These are phyloP conservation scores for Meloe dianella DNA, from an alignment of 2,888 invertebrate genomes.

Conservation along the genomic window DNA sequence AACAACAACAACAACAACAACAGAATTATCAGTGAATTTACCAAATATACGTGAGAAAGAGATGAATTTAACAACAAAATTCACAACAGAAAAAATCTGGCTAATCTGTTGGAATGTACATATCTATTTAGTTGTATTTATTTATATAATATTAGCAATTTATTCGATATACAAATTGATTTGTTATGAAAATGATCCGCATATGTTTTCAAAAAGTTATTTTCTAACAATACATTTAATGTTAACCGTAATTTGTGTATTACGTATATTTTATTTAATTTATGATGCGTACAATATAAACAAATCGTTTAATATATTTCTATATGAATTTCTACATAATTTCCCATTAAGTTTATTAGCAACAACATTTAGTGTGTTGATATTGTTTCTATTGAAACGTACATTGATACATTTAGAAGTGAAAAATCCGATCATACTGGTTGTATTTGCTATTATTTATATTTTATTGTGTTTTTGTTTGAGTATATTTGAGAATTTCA, in stretches of 20 bases:
- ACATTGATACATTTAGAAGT: slow-evolving; percentile 76
- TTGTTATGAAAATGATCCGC: slow-evolving; percentile 83
- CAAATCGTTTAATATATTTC: slow-evolving; percentile 75
- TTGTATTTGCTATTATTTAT: slow-evolving; percentile 79
- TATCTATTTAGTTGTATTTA: slow-evolving; percentile 83
- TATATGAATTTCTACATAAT: slow-evolving; percentile 83
- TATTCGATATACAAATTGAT: slow-evolving; percentile 87
- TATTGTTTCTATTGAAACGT: slow-evolving; percentile 82
- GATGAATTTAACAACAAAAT: slow-evolving; percentile 52
- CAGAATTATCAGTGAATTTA: slow-evolving; percentile 62
- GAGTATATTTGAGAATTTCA: slow-evolving; percentile 74
- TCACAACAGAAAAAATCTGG: slow-evolving; percentile 67
- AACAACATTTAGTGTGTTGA: slow-evolving; percentile 87
- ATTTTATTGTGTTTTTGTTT: slow-evolving; percentile 81
- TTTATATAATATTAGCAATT: slow-evolving; percentile 83
- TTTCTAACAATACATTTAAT: slow-evolving; percentile 86
- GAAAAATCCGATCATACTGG: slow-evolving; percentile 74
- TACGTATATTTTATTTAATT: slow-evolving; percentile 85
- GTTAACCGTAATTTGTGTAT: slow-evolving; percentile 79
- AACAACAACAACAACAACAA: slow-evolving; percentile 49
- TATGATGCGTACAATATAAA: slow-evolving; percentile 93
- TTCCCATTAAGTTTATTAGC: slow-evolving; percentile 86
- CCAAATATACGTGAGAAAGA: slow-evolving; percentile 64
- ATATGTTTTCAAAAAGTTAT: slow-evolving; percentile 85
- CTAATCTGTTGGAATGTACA: slow-evolving; percentile 91